phyloP scores from a whole-genome alignment of 2,113 vertebrate species.

The Sturnira hondurensis region DNA sequence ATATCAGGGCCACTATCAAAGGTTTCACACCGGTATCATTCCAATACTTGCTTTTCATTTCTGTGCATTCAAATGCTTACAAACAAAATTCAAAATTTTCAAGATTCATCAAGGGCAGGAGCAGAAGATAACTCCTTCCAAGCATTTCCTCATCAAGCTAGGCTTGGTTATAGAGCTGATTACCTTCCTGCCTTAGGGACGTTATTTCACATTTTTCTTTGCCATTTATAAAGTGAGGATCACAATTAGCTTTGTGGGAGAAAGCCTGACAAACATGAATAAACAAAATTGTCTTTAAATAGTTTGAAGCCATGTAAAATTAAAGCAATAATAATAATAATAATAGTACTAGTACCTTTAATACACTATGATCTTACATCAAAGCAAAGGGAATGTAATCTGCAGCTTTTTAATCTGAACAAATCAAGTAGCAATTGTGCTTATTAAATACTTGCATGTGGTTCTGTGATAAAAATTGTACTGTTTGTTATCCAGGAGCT shows the following conservation, averaged over 20 bases:
- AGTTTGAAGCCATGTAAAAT: not conserved
- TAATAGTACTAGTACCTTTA: not conserved
- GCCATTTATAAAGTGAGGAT: not conserved
- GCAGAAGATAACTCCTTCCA: not conserved
- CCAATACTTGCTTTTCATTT: constrained; percentile 8
- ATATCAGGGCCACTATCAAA: not conserved
- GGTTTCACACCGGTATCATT: not conserved
- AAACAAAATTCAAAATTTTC: not conserved
- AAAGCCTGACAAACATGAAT: constrained; percentile 1
- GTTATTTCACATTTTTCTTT: constrained; percentile 4
- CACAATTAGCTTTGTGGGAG: not conserved
- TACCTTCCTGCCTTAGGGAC: not conserved
- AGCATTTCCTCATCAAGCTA: not conserved
- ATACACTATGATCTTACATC: not conserved
- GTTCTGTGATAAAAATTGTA: constrained; percentile 20
- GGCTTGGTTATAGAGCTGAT: not conserved
- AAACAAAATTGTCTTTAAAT: constrained; percentile 35
- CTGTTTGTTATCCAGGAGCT: not conserved
- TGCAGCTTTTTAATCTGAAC: not conserved
- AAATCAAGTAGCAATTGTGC: not conserved
- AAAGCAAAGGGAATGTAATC: not conserved
- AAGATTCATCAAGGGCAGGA: not conserved
- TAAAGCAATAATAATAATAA: not conserved
- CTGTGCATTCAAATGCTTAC: not conserved
- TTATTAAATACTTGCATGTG: constrained; percentile 35